Evolutionary conservation across 2,797 vertebrate species (phyloP).

Genomic region (Hydrolagus colliei): DNA sequence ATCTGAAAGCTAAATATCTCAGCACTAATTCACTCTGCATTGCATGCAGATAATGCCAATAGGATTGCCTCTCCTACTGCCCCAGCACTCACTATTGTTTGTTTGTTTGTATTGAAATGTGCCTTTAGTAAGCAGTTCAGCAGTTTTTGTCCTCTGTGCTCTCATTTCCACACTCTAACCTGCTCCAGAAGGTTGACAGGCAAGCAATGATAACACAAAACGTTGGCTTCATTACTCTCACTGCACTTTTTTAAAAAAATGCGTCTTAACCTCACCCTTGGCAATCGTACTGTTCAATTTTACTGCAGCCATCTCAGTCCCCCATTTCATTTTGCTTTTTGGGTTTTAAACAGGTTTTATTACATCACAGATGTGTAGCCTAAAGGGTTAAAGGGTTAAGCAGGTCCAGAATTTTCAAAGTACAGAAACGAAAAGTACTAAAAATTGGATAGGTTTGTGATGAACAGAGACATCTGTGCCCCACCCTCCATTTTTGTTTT

Average conservation of each 20-base stretch:
- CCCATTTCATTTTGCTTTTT: background rate
- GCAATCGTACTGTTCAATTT: background rate
- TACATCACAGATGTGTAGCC: background rate
- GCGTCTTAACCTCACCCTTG: no score
- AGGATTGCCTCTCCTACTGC: background rate
- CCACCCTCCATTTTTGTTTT: background rate
- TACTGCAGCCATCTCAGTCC: background rate
- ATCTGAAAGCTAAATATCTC: background rate
- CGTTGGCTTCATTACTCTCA: background rate
- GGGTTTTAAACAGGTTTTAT: background rate
- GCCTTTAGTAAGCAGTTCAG: conserved; percentile 1
- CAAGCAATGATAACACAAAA: background rate
- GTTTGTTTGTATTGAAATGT: background rate
- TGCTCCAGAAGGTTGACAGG: background rate
- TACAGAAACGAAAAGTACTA: background rate
- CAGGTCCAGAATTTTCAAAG: conserved; percentile 12
- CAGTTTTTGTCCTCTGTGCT: background rate
- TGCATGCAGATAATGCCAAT: background rate
- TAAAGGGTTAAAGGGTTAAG: background rate
- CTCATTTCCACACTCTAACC: background rate
- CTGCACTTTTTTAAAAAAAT: background rate
- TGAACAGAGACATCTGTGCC: background rate
- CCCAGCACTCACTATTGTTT: background rate
- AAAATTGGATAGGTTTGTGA: conserved; percentile 1
- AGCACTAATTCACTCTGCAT: background rate